phyloP scores from a whole-genome alignment of 2,797 vertebrate genomes.

The Myotis vivesi region DNA sequence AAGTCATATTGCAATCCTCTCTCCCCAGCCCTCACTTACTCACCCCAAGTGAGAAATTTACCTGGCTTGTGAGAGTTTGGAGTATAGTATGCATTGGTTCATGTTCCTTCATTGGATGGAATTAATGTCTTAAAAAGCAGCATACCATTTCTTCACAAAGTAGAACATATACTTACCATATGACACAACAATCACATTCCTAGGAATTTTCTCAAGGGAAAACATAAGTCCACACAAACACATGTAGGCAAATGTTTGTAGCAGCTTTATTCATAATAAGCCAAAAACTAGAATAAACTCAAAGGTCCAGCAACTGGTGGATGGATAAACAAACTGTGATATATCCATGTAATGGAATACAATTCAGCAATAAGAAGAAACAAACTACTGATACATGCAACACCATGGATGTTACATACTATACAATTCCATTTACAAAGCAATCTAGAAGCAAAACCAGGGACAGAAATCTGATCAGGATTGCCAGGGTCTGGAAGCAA shows the following conservation, averaged over 20 bases:
- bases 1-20: background rate
- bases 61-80: background rate
- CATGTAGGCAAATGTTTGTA: background rate
- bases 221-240: background rate
- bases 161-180: background rate
- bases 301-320: background rate
- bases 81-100: background rate
- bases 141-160: background rate
- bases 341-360: background rate
- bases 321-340: background rate
- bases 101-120: background rate
- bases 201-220: background rate
- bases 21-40: background rate
- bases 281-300: background rate
- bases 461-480: background rate
- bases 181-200: background rate
- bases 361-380: background rate
- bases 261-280: background rate
- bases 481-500: background rate
- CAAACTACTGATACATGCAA: background rate
- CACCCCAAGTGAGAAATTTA: background rate
- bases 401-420: background rate
- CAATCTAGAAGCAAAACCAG: background rate
- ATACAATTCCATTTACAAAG: background rate
- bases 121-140: slow-evolving; percentile 12